Evolutionary conservation across 2,888 invertebrate species (phyloP), one percentile per base, ranked within the genome.

Genomic region (Xiphydria camelus): DNA sequence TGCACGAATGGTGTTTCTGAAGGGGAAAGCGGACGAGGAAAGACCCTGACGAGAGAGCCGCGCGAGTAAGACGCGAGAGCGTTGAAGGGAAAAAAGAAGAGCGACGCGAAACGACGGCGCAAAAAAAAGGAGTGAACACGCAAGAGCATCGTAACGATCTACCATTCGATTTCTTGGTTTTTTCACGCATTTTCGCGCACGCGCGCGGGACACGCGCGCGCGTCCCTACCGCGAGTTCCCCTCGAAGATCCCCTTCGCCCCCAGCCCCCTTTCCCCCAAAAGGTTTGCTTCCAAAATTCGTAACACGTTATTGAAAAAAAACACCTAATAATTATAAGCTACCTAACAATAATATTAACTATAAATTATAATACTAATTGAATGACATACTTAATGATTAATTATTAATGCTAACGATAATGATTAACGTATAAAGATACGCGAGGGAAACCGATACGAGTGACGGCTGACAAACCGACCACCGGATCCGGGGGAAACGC

Each of bases 251-350:
- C 51, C 51, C 56, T 53, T 55, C 50, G 49, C 54, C 51, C 57
- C 55, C 12, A 40, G 31, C 22, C 48, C 56, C 51, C 57, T 54
- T 51, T 49, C 56, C 51, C 57, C 55, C 51, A 57, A 55, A 67
- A 72, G 70, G 66, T 70, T 73, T 71, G 68, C 70, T 73, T 74
- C 71, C 69, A 71, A n/a, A n/a, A 65, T 70, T 67, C 66, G 64
- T 70, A 59, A 59, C 62, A 65, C 66, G 70, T 69, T 70, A 70
- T 61, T 60, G 22, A 37, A 37, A 31, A 51, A 45, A 49, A 35
- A 66, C 63, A 68, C 65, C 65, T 66, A 67, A 62, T 67, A 61
- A 70, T 66, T 72, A 73, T 74, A 68, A 70, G 66, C 66, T 68
- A 72, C 66, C 66, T 70, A 69, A 72, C 67, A 70, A 73, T 73